Evolutionary conservation across 2,888 invertebrate species (phyloP).

Genomic region (Leptopilina syphax): DNA sequence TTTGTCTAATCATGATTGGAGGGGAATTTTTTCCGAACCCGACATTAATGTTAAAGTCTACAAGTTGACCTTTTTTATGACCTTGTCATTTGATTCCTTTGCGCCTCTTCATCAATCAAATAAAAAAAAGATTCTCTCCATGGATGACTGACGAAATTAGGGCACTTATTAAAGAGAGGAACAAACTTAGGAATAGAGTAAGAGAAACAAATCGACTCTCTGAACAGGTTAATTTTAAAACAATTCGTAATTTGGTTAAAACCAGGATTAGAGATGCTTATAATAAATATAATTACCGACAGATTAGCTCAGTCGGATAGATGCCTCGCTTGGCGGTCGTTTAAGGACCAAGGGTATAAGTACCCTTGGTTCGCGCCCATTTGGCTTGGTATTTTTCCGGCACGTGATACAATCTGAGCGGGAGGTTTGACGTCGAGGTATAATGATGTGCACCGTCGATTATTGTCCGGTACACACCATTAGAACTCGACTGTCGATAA

Average conservation of each 20-base stretch:
- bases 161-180: background rate
- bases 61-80: background rate
- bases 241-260: background rate
- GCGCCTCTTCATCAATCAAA: background rate
- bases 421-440: no score
- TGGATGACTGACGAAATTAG: background rate
- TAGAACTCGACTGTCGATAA: no score
- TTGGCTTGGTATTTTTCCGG: no score
- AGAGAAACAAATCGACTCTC: background rate
- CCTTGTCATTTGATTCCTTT: background rate
- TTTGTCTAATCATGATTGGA: background rate
- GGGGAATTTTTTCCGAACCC: background rate
- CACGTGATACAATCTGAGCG: no score
- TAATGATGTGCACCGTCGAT: no score
- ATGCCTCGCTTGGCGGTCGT: no score
- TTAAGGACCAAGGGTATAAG: no score
- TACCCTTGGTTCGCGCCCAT: no score
- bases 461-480: no score
- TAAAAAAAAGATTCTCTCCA: background rate
- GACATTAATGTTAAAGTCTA: background rate
- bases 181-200: background rate
- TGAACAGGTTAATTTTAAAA: background rate
- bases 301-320: no score
- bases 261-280: no score
- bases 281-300: no score